Conservation (phyloP, 2,797 vertebrate species). For the Cetoscarus ocellatus region DNA sequence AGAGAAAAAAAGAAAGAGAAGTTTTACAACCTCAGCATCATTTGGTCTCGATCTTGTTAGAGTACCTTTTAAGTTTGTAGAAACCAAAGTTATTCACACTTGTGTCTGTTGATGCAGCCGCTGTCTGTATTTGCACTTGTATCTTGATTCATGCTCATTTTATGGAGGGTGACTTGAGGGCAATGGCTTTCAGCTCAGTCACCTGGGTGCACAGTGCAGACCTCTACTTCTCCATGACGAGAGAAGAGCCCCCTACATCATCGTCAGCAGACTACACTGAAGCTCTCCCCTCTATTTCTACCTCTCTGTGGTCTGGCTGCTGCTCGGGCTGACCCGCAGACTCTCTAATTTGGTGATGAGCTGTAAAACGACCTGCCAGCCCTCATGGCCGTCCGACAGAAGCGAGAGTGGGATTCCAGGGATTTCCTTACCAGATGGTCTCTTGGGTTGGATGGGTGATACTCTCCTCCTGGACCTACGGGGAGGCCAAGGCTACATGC, state of each 20-base stretch:
- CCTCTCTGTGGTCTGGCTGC: slow-evolving; percentile 61
- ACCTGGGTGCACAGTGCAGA: not conserved
- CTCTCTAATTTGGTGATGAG: slow-evolving; percentile 86
- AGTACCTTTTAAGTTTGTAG: too few species aligned
- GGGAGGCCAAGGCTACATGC: slow-evolving; percentile 25
- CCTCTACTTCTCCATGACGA: slow-evolving; percentile 34
- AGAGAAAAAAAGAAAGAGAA: too few species aligned
- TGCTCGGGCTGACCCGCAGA: slow-evolving; percentile 62
- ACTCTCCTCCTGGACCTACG: slow-evolving; percentile 10
- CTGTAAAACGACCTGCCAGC: slow-evolving; percentile 82
- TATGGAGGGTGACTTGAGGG: not conserved
- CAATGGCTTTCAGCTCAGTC: slow-evolving; percentile 25
- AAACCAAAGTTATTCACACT: too few species aligned
- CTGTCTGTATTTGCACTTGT: slow-evolving; percentile 25
- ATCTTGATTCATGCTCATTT: slow-evolving; percentile 20
- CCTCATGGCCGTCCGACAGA: slow-evolving; percentile 48
- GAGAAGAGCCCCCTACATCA: slow-evolving; percentile 40
- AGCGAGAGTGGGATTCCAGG: slow-evolving; percentile 77
- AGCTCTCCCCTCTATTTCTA: slow-evolving; percentile 64
- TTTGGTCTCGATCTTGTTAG: too few species aligned
- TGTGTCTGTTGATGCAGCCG: not conserved
- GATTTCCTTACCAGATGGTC: slow-evolving; percentile 78
- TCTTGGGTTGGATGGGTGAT: slow-evolving; percentile 63
- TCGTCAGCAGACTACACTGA: slow-evolving; percentile 50
- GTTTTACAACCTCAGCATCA: too few species aligned